Conservation (phyloP, 2,113 vertebrate genomes). For the Sciurus niger region DNA sequence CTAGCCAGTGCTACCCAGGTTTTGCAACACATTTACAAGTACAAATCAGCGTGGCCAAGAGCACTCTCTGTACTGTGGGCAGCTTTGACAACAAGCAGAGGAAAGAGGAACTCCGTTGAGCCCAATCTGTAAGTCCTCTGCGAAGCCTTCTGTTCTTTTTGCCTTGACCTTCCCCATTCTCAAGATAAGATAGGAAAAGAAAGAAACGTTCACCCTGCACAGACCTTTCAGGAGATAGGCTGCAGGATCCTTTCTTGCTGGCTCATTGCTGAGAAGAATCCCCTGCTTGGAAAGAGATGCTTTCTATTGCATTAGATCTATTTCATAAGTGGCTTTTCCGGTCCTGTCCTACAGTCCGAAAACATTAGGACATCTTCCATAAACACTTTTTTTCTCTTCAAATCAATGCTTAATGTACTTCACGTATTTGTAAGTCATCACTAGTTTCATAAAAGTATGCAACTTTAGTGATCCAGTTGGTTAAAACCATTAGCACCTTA, state of each 20-base stretch:
- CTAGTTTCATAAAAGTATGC: neutral
- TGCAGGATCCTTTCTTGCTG: neutral
- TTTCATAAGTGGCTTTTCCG: neutral
- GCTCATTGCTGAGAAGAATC: neutral
- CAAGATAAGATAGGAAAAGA: neutral
- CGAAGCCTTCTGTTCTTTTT: neutral
- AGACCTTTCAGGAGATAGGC: neutral
- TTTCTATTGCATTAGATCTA: neutral
- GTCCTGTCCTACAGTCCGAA: constrained; percentile 10
- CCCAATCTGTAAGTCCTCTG: neutral
- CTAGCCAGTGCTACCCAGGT: neutral
- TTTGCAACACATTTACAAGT: constrained; percentile 51
- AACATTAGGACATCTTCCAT: neutral
- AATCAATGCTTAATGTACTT: constrained; percentile 4
- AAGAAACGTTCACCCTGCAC: neutral
- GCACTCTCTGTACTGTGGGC: neutral
- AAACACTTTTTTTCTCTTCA: neutral
- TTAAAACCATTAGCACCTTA: neutral
- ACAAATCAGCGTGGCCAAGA: constrained; percentile 49
- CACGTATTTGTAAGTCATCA: neutral
- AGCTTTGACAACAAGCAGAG: neutral
- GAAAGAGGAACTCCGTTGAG: neutral
- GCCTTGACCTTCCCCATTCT: neutral
- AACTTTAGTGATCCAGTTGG: neutral
- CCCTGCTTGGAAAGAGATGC: neutral